A percentile compares a stretch with the other conserved stretches of the same genome.
Evolutionary conservation across 2,797 vertebrate species (phyloP).

Genomic region (Coilia nasus): DNA sequence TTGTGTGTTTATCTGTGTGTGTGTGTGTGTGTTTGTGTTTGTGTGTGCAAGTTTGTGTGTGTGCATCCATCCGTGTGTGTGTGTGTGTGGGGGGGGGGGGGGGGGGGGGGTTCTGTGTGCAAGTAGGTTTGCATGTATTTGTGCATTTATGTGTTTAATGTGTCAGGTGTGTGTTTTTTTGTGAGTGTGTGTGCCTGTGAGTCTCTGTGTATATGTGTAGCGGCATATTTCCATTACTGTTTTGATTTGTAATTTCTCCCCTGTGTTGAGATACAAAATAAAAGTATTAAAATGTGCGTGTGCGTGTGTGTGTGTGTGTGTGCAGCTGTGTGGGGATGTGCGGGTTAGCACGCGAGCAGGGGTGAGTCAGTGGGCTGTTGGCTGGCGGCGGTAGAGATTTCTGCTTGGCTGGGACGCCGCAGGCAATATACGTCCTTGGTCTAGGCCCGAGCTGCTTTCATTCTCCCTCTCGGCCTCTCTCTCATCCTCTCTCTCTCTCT

Average conservation of each 20-base stretch:
- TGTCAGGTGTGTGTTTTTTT: not conserved
- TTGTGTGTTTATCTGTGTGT: not conserved
- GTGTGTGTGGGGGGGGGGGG: too few relatives aligned
- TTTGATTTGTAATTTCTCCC: too few relatives aligned
- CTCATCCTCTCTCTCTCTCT: not conserved
- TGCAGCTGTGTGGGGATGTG: not conserved
- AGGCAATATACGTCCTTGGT: not conserved
- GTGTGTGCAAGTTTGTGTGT: not conserved
- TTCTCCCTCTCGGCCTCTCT: not conserved
- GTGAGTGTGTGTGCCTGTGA: not conserved
- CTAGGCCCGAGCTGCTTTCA: constrained; percentile 1
- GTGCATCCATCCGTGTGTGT: not conserved
- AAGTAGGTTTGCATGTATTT: not conserved
- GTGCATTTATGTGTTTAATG: not conserved
- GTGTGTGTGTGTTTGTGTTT: too few relatives aligned
- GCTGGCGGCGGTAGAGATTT: constrained; percentile 8
- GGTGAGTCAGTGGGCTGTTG: constrained; percentile 4
- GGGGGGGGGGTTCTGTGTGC: not conserved
- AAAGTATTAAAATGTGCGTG: too few relatives aligned
- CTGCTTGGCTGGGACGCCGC: not conserved
- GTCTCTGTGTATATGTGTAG: not conserved
- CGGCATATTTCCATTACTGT: too few relatives aligned
- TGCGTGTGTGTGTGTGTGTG: not conserved
- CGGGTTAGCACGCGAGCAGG: not conserved
- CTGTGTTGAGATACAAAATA: too few relatives aligned